These are phyloP conservation scores for Macrophya annulata DNA, from an alignment of 2,888 invertebrate species.

Conservation along the genomic window DNA sequence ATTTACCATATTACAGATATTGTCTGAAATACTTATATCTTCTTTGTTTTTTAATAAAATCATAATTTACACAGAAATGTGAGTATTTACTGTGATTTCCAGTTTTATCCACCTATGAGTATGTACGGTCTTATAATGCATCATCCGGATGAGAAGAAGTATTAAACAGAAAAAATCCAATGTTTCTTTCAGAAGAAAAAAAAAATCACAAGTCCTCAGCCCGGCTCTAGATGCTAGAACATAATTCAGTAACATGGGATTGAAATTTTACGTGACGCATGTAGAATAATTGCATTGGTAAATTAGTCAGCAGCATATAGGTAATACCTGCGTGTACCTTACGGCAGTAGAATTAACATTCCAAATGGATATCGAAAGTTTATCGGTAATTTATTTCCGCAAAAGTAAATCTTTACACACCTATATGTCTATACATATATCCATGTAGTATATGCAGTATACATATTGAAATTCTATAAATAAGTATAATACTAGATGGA, in stretches of 20 bases:
- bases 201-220: not conserved
- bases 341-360: not conserved
- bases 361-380: not conserved
- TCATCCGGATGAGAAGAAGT: not conserved
- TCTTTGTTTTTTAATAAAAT: not conserved
- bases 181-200: not conserved
- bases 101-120: not conserved
- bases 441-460: not conserved
- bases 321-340: not conserved
- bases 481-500: constrained; percentile 60
- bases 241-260: not conserved
- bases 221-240: not conserved
- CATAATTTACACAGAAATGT: not conserved
- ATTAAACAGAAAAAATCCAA: not conserved
- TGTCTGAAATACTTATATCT: not conserved
- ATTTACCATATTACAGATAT: not conserved
- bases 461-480: constrained; percentile 69
- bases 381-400: not conserved
- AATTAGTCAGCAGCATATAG: not conserved
- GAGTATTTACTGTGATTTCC: not conserved
- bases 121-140: not conserved
- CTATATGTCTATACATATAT: not conserved
- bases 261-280: not conserved
- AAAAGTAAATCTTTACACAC: not conserved
- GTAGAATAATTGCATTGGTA: not conserved